These are phyloP conservation scores for Steinernema carpocapsae DNA, from an alignment of 2,888 invertebrate genomes.

Conservation along the genomic window DNA sequence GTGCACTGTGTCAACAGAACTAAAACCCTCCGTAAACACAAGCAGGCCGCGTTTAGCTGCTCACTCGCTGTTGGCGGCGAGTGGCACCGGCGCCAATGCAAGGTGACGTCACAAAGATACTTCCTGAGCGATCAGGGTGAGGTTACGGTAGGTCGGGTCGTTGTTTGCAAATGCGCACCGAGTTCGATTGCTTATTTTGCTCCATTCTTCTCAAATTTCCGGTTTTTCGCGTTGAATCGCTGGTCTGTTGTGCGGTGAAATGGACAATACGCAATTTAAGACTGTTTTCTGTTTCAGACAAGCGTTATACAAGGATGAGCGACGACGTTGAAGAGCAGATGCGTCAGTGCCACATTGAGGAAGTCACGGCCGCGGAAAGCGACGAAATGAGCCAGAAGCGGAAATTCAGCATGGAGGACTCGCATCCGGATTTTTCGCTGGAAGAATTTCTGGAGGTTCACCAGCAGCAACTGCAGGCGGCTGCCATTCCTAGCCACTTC, in stretches of 20 bases:
- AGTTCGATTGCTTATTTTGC: too few species aligned
- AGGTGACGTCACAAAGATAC: too few species aligned
- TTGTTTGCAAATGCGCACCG: too few species aligned
- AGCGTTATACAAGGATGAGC: constrained; percentile 11
- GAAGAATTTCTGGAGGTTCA: constrained; percentile 56
- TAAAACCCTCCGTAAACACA: too few species aligned
- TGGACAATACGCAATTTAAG: too few species aligned
- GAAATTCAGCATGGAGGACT: neutral
- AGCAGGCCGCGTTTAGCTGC: too few species aligned
- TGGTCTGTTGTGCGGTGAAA: neutral
- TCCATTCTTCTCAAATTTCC: too few species aligned
- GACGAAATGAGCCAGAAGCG: neutral
- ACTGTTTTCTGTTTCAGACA: neutral
- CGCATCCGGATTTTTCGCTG: neutral
- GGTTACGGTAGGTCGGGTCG: neutral
- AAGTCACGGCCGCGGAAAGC: neutral
- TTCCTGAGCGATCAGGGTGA: neutral
- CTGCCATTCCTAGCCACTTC: constrained; percentile 55
- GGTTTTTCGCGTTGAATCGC: neutral
- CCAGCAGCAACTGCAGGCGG: constrained; percentile 55
- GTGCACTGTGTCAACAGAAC: too few species aligned
- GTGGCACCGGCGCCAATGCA: too few species aligned
- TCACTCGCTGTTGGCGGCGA: too few species aligned
- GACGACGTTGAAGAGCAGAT: constrained; percentile 1
- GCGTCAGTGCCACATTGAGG: neutral